These are phyloP conservation scores for Crematogaster levior DNA, from an alignment of 2,888 invertebrate genomes.

Conservation along the genomic window DNA sequence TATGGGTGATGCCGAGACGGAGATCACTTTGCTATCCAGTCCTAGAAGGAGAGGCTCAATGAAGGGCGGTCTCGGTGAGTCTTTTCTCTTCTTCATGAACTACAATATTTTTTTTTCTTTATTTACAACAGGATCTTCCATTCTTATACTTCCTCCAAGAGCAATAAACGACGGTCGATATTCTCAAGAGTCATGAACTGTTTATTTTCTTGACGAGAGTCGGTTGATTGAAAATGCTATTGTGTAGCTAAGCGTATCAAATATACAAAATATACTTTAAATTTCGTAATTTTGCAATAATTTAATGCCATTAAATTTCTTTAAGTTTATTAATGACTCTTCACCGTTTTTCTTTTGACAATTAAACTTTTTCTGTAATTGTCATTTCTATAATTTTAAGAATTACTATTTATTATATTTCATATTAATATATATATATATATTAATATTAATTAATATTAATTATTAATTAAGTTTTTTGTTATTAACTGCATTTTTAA, in stretches of 20 bases:
- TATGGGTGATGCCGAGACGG: conserved; percentile 87
- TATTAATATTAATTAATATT: too few relatives aligned
- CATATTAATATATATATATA: too few relatives aligned
- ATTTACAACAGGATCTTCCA: neutral
- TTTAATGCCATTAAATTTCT: neutral
- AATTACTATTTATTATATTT: too few relatives aligned
- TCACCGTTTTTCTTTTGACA: neutral
- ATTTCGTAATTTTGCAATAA: neutral
- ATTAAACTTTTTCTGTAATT: neutral
- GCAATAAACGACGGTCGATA: conserved; percentile 27
- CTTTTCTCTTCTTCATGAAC: neutral
- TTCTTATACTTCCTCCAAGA: neutral
- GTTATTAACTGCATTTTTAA: neutral
- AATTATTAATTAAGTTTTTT: too few relatives aligned
- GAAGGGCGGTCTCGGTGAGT: conserved; percentile 83
- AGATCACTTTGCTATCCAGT: conserved; percentile 89
- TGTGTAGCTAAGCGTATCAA: neutral
- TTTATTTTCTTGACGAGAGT: conserved; percentile 27
- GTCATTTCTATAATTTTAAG: neutral
- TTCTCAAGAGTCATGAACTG: neutral
- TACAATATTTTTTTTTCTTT: neutral
- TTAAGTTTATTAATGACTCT: neutral
- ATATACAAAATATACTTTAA: neutral
- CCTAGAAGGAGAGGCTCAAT: conserved; percentile 90
- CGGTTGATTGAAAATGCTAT: neutral